Base-by-base conservation (phyloP, 2,797 vertebrate species). In the Chelon labrosus region DNA sequence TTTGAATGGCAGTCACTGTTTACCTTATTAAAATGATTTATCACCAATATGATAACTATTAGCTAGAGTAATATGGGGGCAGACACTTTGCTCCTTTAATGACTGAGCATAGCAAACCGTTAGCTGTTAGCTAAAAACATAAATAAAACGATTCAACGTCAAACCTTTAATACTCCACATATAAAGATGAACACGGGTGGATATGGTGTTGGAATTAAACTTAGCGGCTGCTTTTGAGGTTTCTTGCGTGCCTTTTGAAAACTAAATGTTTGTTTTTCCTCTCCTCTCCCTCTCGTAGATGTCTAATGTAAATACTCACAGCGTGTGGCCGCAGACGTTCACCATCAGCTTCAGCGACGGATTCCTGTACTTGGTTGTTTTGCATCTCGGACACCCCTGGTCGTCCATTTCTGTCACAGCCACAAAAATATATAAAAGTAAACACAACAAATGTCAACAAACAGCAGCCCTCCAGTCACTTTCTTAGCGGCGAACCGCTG, bases 361-460 rank as follows among this genome's bases (percentile, higher is more conserved):
- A 54, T 99, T 99, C 79, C 98, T 95, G 91, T 99, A 99, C 57
- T 99, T 99, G 65, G 98, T 99, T 54, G 98, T 99, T 91, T 99
- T 99, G 85, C 98, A 99, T 46, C 97, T 93, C 66, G 98, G 98
- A 47, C 98, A 99, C 8, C 97, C 95, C 84, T 96, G 95, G 67
- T 99, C 97, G 63, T 99, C 97, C 98, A 99, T 99, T 69, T 77
- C 78, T 85, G 65, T 9, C 16, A 14, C 37, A 7, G 42, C 4
- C 44, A 72, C 49, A 72, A 55, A 41, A 63, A 46, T 64, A 65
- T 38, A 9, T 0, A 42, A 12, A 22, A 64, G 39, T 68, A 70
- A 52, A 57, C 41, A 14, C 19, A 67, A 49, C 66, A 70, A 56
- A 61, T 44, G 63, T 69, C 65, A 87, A 84, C 77, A 85, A 62